Evolutionary conservation across 2,888 invertebrate species (phyloP).

Genomic region (Allolobophora icterica): DNA sequence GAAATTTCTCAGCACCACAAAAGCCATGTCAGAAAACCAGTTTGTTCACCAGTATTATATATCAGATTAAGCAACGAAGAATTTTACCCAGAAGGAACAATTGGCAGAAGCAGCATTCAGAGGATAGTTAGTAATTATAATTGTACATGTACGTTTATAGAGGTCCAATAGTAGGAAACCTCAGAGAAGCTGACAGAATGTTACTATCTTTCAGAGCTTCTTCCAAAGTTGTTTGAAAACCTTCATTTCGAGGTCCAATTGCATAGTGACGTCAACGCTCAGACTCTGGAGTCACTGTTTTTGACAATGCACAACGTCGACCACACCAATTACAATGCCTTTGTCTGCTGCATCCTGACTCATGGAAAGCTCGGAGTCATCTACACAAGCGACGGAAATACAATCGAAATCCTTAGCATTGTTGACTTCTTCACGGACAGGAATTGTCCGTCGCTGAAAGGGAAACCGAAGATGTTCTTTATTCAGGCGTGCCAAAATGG

Average conservation of each 20-base stretch:
- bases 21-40: too few relatives aligned
- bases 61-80: too few relatives aligned
- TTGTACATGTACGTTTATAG: too few relatives aligned
- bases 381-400: slow-evolving; percentile 54
- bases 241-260: slow-evolving; percentile 52
- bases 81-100: too few relatives aligned
- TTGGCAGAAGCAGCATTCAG: too few relatives aligned
- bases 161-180: too few relatives aligned
- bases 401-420: slow-evolving; percentile 50
- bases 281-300: slow-evolving; percentile 51
- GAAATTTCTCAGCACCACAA: too few relatives aligned
- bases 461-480: slow-evolving; percentile 63
- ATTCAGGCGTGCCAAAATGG: slow-evolving; percentile 61
- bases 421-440: slow-evolving; percentile 52
- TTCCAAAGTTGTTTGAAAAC: slow-evolving; percentile 50
- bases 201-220: slow-evolving; percentile 48
- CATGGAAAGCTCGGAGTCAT: slow-evolving; percentile 54
- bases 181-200: not conserved
- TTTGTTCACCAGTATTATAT: too few relatives aligned
- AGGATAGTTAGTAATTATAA: too few relatives aligned
- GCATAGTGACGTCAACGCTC: slow-evolving; percentile 49
- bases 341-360: slow-evolving; percentile 58
- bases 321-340: slow-evolving; percentile 55
- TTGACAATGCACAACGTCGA: slow-evolving; percentile 47
- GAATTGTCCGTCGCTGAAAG: slow-evolving; percentile 53